Conservation (phyloP, 2,797 vertebrate genomes). For the Pogonophryne albipinna region DNA sequence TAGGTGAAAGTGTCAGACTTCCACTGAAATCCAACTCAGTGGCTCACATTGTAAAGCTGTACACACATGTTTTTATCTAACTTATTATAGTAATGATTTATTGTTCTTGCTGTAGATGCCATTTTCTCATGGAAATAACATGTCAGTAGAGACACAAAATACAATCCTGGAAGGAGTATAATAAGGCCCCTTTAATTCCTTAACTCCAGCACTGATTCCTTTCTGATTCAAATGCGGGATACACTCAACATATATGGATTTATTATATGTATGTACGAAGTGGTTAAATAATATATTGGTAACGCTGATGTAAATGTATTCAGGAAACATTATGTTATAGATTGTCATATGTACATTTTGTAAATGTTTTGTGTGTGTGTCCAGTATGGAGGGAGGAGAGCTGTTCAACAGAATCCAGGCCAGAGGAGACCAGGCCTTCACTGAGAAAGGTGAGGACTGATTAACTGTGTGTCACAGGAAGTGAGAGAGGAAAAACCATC, state of each 20-base stretch:
- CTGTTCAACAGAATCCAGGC: constrained; percentile 97
- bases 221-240: no score
- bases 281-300: background rate
- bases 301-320: background rate
- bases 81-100: background rate
- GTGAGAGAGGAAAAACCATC: background rate
- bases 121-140: background rate
- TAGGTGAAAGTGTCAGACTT: background rate
- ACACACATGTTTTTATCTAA: background rate
- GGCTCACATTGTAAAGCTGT: background rate
- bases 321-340: background rate
- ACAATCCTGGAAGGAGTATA: no score
- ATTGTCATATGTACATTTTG: background rate
- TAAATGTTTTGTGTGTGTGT: constrained; percentile 38
- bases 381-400: constrained; percentile 98
- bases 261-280: background rate
- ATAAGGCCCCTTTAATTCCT: no score
- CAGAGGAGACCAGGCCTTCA: constrained; percentile 98
- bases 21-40: background rate
- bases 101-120: background rate
- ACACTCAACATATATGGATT: no score
- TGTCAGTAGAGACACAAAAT: no score
- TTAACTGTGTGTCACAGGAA: background rate
- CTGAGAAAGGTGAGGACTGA: constrained; percentile 92
- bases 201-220: no score